Percentiles rank a stretch among this genome's conserved stretches.
Evolutionary conservation across 2,888 invertebrate genomes (phyloP).

Genomic region (Ectemnius cavifrons): DNA sequence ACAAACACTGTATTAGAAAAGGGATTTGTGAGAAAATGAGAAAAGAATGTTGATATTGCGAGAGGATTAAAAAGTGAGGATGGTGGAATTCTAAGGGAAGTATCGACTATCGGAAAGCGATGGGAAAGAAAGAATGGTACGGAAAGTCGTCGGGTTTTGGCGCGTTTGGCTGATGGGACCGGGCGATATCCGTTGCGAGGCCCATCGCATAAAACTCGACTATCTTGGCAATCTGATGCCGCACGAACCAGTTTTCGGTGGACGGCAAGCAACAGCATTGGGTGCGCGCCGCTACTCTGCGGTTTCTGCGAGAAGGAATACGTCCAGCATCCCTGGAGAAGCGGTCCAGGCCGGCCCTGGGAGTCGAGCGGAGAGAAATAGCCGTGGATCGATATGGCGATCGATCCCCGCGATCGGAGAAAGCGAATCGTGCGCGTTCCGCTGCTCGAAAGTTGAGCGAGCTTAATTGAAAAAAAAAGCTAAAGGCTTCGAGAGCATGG

Average conservation of each 20-base stretch:
- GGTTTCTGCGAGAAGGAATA: too few relatives aligned
- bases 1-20: too few relatives aligned
- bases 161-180: conserved; percentile 67
- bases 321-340: too few relatives aligned
- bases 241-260: conserved; percentile 76
- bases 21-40: too few relatives aligned
- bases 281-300: conserved; percentile 10
- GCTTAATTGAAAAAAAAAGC: conserved; percentile 43
- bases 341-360: neutral
- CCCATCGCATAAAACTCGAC: conserved; percentile 69
- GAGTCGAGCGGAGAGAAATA: conserved; percentile 29
- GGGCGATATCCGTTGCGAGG: conserved; percentile 64
- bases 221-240: conserved; percentile 77
- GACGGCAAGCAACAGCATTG: conserved; percentile 40
- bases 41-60: too few relatives aligned
- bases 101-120: conserved; percentile 66
- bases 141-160: conserved; percentile 70
- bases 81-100: too few relatives aligned
- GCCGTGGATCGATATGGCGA: conserved; percentile 40
- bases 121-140: conserved; percentile 74
- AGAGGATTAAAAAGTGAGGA: too few relatives aligned
- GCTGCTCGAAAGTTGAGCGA: conserved; percentile 54
- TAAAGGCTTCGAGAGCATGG: neutral
- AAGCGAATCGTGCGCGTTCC: conserved; percentile 56
- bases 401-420: conserved; percentile 34